Percentiles rank a stretch among this genome's conserved stretches.
phyloP scores from a whole-genome alignment of 2,113 vertebrate species.

The Nycticebus coucang region DNA sequence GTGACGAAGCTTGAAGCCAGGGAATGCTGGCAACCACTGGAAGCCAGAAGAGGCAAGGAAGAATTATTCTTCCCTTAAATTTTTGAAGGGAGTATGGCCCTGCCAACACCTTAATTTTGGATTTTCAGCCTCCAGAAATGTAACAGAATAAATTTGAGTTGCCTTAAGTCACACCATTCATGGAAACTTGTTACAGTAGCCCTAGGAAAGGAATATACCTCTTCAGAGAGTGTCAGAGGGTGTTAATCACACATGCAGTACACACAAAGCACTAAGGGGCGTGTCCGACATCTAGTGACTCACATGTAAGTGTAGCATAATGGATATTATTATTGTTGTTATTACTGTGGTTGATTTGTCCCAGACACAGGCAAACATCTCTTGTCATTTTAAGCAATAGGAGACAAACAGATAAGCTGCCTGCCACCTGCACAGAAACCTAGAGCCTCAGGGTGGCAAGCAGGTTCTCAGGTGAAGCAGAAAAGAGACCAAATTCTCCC shows the following conservation, averaged over 20 bases:
- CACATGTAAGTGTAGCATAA: fast-evolving
- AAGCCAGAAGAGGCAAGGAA: not conserved
- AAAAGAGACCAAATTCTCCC: not conserved
- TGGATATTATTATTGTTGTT: no score
- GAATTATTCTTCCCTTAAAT: not conserved
- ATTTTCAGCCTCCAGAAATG: not conserved
- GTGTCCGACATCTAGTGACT: not conserved
- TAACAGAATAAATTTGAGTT: not conserved
- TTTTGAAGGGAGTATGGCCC: not conserved
- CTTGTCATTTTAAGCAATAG: not conserved
- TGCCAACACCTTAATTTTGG: not conserved
- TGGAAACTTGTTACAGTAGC: not conserved
- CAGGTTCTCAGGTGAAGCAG: not conserved
- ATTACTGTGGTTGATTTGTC: not conserved
- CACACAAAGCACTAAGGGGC: no score
- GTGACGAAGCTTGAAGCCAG: not conserved
- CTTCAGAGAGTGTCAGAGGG: not conserved
- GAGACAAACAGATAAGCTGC: not conserved
- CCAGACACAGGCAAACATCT: not conserved
- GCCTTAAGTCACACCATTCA: not conserved
- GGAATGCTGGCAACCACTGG: no score
- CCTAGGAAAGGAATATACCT: not conserved
- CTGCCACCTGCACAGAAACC: not conserved
- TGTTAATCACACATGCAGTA: not conserved
- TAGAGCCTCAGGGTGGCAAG: not conserved